Conservation (phyloP, 2,888 invertebrate species). For the Oscheius myriophilus region DNA sequence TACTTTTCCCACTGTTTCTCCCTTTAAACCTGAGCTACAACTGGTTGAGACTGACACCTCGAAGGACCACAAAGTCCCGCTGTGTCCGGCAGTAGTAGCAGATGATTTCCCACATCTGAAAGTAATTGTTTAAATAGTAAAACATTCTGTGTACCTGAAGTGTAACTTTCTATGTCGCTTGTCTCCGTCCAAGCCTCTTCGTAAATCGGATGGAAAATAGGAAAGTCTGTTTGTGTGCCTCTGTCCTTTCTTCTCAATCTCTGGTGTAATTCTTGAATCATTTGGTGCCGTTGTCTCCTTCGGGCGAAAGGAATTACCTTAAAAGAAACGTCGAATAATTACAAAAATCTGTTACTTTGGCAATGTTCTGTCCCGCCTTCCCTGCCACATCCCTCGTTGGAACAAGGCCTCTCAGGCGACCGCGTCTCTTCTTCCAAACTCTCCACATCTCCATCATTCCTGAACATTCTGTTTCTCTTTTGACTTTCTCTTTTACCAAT, state of each 20-base stretch:
- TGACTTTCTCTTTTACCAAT: slow-evolving; percentile 42
- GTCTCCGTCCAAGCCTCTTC: slow-evolving; percentile 53
- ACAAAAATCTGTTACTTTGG: no score
- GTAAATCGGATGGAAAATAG: slow-evolving; percentile 31
- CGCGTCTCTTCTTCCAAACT: slow-evolving; percentile 62
- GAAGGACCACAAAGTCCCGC: slow-evolving; percentile 47
- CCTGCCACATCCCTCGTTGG: slow-evolving; percentile 42
- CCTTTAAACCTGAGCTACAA: slow-evolving; percentile 36
- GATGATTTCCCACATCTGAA: slow-evolving; percentile 23
- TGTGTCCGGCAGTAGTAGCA: slow-evolving; percentile 46
- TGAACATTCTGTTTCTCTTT: slow-evolving; percentile 10
- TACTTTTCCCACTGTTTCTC: neutral
- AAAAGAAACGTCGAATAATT: no score
- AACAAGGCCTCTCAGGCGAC: slow-evolving; percentile 36
- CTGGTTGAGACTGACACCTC: slow-evolving; percentile 48
- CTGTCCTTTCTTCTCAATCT: slow-evolving; percentile 47
- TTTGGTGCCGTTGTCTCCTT: slow-evolving; percentile 25
- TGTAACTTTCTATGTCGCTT: slow-evolving; percentile 49
- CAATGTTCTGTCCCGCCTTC: slow-evolving; percentile 48
- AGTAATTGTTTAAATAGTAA: neutral
- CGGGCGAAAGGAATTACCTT: slow-evolving; percentile 55
- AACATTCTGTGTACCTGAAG: neutral
- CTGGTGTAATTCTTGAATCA: slow-evolving; percentile 46
- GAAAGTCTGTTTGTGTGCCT: slow-evolving; percentile 53
- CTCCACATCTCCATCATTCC: slow-evolving; percentile 66